Evolutionary conservation across 2,113 vertebrate species (phyloP).

Genomic region (Muntiacus reevesi): DNA sequence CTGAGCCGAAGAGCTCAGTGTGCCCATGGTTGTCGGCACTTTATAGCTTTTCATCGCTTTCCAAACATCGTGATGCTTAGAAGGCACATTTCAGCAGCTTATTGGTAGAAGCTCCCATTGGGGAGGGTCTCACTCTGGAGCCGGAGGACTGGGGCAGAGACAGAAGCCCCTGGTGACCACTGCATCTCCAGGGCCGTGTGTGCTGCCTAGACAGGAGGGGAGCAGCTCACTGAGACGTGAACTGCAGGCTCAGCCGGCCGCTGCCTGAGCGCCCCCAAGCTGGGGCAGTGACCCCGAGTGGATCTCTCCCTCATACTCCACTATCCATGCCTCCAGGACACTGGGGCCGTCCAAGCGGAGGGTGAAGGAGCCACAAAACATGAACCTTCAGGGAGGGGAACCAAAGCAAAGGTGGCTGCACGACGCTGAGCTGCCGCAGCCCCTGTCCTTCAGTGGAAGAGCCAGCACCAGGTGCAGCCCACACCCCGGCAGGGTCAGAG

Average conservation of each 20-base stretch:
- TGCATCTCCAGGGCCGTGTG: accelerated
- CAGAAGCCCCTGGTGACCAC: not conserved
- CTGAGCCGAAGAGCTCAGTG: not conserved
- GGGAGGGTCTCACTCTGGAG: not conserved
- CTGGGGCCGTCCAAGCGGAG: not conserved
- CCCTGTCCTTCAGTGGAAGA: not conserved
- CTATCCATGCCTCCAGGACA: not conserved
- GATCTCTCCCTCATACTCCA: not conserved
- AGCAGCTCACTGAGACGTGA: not conserved
- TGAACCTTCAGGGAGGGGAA: not conserved
- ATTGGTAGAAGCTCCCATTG: not conserved
- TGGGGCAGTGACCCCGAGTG: accelerated
- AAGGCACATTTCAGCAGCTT: not conserved
- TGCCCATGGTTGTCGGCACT: not conserved
- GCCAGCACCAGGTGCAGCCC: not conserved
- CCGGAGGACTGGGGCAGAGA: not conserved
- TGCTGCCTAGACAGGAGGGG: not conserved
- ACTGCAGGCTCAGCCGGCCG: not conserved
- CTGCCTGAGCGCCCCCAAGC: not conserved
- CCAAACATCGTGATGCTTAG: not conserved
- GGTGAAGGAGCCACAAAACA: not conserved
- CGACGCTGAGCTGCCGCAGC: not conserved
- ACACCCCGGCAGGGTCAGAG: accelerated
- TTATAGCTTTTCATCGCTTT: not conserved
- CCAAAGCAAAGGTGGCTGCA: not conserved